Base-by-base conservation (phyloP, 2,797 vertebrate genomes). In the Microctenopoma lineatum region DNA sequence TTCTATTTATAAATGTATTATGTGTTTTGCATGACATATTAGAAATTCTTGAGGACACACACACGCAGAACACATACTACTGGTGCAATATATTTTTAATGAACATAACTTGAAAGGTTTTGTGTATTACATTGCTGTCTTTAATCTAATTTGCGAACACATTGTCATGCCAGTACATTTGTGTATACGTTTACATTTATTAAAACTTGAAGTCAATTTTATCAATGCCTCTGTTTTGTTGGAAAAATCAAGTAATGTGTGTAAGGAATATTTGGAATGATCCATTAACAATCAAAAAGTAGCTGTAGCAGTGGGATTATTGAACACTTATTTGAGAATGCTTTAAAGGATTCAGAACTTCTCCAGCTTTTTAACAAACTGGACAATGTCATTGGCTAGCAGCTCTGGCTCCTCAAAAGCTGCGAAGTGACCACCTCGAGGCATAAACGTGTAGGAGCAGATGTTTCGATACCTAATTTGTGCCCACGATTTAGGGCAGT, bases 391-490 rank as follows among this genome's bases (percentile, higher is more conserved):
- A 26, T 92, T 57, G 39, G 95, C 95, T 5, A 97, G 75, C 48
- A 97, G 92, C 62, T 89, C 80, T 4, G 96, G 96, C 77, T 97
- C 95, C 72, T 97, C 95, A 41, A 96, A 94, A 38, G 96, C 96
- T 25, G 95, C 94, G 42, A 97, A 97, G 87, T 97, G 96, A 3
- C 96, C 96, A 2, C 96, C 96, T 7, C 61, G 77, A 16, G 94
- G 83, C 95, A 96, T 95, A 67, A 93, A 95, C 7, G 92, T 84
- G 80, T 94, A 96, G 42, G 89, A 94, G 63, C 84, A 32, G 32
- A 96, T 89, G 75, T 96, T 95, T 66, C 45, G 85, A 75, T 82
- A 95, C 21, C 47, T 70, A 0, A 60, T 34, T 54, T 88, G 77
- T 34, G 94, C 93, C 95, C 95, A 96, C 1, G 68, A 52, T 18